Evolutionary conservation across 2,797 vertebrate genomes (phyloP).

Genomic region (Malurus splendens): DNA sequence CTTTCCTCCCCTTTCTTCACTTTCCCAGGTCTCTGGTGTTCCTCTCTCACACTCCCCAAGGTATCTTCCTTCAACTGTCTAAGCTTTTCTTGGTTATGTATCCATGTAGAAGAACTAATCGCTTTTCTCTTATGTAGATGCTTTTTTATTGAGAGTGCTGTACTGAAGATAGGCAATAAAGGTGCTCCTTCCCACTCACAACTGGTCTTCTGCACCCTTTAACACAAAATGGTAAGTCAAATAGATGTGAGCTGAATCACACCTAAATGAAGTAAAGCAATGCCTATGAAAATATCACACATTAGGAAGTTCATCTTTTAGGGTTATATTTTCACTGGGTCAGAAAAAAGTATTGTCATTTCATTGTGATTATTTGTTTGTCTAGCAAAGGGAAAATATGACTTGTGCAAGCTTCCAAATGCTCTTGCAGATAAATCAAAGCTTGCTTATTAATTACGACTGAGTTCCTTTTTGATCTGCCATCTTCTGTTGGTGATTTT

Average conservation of each 20-base stretch:
- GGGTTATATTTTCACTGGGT: not conserved
- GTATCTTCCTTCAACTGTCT: not conserved
- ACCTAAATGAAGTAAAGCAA: not conserved
- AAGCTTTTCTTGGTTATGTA: not conserved
- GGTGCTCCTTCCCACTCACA: not conserved
- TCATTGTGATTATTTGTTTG: not conserved
- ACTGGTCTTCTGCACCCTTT: not conserved
- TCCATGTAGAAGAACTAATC: not conserved
- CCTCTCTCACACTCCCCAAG: not conserved
- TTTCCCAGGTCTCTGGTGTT: not conserved
- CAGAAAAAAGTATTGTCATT: not conserved
- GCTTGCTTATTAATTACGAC: not conserved
- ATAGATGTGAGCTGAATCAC: not conserved
- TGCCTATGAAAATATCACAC: not conserved
- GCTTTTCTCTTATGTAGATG: not conserved
- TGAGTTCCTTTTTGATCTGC: not conserved
- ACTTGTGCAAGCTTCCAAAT: not conserved
- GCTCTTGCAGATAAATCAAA: not conserved
- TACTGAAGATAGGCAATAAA: not conserved
- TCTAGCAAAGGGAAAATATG: not conserved
- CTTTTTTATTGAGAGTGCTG: accelerated
- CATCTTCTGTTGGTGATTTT: not conserved
- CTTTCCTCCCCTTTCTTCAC: not conserved
- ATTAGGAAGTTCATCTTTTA: not conserved
- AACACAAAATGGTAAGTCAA: not conserved